These are phyloP conservation scores for Micrasema longulum DNA, from an alignment of 1,140 invertebrate species.

Conservation along the genomic window DNA sequence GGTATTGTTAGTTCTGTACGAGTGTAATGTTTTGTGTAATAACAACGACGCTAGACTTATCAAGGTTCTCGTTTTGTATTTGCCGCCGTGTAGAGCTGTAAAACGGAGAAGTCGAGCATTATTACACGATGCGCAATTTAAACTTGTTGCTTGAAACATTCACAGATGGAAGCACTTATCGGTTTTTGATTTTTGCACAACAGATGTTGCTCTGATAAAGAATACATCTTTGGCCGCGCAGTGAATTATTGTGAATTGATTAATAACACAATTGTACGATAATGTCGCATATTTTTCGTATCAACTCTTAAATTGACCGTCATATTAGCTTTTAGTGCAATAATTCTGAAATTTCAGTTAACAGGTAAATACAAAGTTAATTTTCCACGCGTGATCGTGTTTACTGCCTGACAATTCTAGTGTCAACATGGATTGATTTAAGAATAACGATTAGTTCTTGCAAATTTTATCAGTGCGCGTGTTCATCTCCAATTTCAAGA, in stretches of 20 bases:
- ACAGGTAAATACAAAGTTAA: background rate
- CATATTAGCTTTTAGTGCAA: background rate
- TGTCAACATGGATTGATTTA: slow-evolving; percentile 45
- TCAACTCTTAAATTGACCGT: slow-evolving; percentile 6
- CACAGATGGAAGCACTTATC: slow-evolving; percentile 42
- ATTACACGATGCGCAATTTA: background rate
- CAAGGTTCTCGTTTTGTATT: too few relatives aligned
- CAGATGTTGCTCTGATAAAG: slow-evolving; percentile 54
- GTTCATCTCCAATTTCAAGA: slow-evolving; percentile 1
- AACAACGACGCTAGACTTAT: too few relatives aligned
- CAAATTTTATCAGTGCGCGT: slow-evolving; percentile 38
- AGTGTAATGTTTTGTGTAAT: too few relatives aligned
- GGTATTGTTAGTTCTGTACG: too few relatives aligned
- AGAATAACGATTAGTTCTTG: slow-evolving; percentile 34
- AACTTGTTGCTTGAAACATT: background rate
- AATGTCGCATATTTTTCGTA: slow-evolving; percentile 27
- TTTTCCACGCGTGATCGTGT: slow-evolving; percentile 8
- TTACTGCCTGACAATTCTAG: slow-evolving; percentile 34
- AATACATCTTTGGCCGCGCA: slow-evolving; percentile 33
- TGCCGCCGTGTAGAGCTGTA: too few relatives aligned
- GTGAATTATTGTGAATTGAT: slow-evolving; percentile 47
- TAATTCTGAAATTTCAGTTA: background rate
- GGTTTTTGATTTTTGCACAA: slow-evolving; percentile 39
- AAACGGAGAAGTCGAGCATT: too few relatives aligned
- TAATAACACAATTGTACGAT: slow-evolving; percentile 37